A percentile compares a stretch with the other conserved stretches of the same genome.
Evolutionary conservation across 2,113 vertebrate species (phyloP).

Genomic region (Salvelinus alpinus): DNA sequence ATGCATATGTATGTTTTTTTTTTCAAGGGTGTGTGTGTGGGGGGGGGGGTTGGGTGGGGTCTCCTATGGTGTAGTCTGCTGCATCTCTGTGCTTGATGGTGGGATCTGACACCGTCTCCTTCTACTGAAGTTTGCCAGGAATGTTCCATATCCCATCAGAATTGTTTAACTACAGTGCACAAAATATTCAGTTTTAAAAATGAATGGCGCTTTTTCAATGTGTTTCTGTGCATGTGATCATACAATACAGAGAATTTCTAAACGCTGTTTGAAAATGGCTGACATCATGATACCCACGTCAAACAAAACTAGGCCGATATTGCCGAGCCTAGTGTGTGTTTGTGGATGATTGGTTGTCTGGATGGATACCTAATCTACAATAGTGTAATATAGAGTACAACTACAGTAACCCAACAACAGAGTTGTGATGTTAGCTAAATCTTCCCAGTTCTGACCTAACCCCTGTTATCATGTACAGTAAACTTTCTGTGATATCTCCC

Average conservation of each 20-base stretch:
- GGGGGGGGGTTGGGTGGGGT: constrained; percentile 18
- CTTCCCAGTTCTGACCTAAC: no score
- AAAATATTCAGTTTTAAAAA: constrained; percentile 42
- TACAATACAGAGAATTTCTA: constrained; percentile 17
- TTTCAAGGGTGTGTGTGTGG: constrained; percentile 3
- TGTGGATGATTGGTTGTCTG: no score
- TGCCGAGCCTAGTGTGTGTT: neutral
- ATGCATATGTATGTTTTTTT: neutral
- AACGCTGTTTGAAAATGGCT: constrained; percentile 39
- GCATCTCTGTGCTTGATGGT: constrained; percentile 51
- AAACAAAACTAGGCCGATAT: neutral
- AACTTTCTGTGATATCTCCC: no score
- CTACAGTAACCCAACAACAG: no score
- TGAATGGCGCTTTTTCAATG: constrained; percentile 14
- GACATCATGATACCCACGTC: constrained; percentile 22
- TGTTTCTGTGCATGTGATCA: constrained; percentile 30
- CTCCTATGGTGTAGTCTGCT: constrained; percentile 42
- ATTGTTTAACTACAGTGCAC: constrained; percentile 8
- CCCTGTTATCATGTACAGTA: no score
- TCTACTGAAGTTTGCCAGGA: neutral
- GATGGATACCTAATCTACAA: neutral
- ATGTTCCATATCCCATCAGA: constrained; percentile 48
- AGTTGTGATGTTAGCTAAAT: no score
- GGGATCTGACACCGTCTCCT: constrained; percentile 44
- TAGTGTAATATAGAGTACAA: neutral